A percentile compares a stretch with the other conserved stretches of the same genome.
phyloP scores from a whole-genome alignment of 2,113 vertebrate genomes.

The Chloebia gouldiae region DNA sequence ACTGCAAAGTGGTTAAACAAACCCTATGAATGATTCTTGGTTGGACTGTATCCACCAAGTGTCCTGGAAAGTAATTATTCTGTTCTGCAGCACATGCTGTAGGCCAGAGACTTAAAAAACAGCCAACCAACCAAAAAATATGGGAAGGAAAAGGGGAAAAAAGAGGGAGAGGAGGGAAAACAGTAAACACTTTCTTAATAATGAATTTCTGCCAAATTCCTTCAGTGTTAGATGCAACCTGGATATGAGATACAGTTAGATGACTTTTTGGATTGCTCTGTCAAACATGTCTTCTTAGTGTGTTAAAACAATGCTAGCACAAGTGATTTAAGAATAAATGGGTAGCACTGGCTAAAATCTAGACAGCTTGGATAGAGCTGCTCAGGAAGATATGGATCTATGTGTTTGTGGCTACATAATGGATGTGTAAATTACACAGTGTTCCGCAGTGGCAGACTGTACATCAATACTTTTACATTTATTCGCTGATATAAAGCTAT shows the following conservation, averaged over 20 bases:
- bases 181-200: background rate
- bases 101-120: background rate
- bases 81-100: background rate
- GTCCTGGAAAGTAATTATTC: background rate
- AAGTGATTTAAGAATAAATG: background rate
- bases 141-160: background rate
- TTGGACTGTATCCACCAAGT: background rate
- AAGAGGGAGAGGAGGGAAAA: background rate
- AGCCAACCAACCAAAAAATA: background rate
- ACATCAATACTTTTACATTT: constrained; percentile 18
- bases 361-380: background rate
- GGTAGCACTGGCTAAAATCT: background rate
- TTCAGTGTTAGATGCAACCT: background rate
- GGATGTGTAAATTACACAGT: background rate
- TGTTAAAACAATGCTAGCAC: background rate
- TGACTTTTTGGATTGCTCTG: background rate
- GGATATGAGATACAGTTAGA: background rate
- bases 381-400: background rate
- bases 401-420: constrained; percentile 16
- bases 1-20: background rate
- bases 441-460: background rate
- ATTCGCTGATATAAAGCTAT: background rate
- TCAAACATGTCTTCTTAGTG: background rate
- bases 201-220: background rate
- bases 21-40: background rate